Evolutionary conservation across 1,140 invertebrate genomes (phyloP).

Genomic region (Pissodes strobi): DNA sequence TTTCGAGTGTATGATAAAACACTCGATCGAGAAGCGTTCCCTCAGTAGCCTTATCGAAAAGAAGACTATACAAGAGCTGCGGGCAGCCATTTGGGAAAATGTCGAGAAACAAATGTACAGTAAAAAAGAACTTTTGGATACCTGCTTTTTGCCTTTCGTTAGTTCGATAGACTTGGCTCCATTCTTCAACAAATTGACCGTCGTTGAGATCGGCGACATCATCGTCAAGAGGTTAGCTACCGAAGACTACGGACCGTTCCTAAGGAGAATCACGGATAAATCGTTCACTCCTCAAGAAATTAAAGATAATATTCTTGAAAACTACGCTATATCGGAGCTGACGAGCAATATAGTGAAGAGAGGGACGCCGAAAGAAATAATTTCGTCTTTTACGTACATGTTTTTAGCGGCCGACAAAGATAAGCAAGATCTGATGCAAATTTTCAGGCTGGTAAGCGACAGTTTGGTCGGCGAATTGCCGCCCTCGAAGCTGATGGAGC

Average conservation of each 20-base stretch:
- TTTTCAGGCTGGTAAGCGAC: constrained; percentile 22
- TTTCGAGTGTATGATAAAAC: constrained; percentile 12
- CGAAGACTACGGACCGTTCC: constrained; percentile 23
- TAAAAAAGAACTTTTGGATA: constrained; percentile 23
- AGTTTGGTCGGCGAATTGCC: background rate
- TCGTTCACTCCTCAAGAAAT: background rate
- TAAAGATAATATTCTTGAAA: constrained; percentile 1
- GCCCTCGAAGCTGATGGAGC: constrained; percentile 2
- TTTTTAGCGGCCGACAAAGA: background rate
- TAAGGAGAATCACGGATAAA: constrained; percentile 24
- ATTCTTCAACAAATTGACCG: constrained; percentile 20
- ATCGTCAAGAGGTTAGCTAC: constrained; percentile 19
- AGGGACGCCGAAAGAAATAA: background rate
- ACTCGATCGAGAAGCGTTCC: constrained; percentile 9
- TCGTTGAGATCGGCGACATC: constrained; percentile 24
- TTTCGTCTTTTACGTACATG: background rate
- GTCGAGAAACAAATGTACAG: constrained; percentile 12
- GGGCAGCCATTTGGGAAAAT: constrained; percentile 22
- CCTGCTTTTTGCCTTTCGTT: constrained; percentile 29
- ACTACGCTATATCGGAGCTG: background rate
- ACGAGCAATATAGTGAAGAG: background rate
- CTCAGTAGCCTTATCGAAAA: constrained; percentile 18
- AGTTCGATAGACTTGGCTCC: constrained; percentile 16
- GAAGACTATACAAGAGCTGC: constrained; percentile 20
- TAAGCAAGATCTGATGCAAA: constrained; percentile 17